Percentiles rank a stretch among this genome's conserved stretches.
Evolutionary conservation across 1,140 invertebrate genomes (phyloP).

Genomic region (Vanessa atalanta): DNA sequence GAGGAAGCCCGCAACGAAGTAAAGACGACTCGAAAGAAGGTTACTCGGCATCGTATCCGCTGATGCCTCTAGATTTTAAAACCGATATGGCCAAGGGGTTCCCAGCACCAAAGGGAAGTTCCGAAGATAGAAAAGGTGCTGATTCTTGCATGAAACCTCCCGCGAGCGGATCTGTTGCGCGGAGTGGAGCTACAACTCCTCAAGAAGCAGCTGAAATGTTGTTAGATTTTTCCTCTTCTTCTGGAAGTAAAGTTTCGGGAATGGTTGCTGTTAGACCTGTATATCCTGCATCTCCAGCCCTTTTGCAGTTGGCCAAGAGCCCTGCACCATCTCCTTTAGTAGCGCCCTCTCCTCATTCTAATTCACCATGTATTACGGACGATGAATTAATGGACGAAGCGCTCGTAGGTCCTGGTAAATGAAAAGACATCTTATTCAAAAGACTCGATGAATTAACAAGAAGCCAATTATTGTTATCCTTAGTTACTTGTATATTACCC

Average conservation of each 20-base stretch:
- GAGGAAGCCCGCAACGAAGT: constrained; percentile 62
- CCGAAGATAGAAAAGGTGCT: constrained; percentile 69
- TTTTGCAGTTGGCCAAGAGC: constrained; percentile 90
- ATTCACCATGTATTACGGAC: constrained; percentile 91
- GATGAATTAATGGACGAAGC: constrained; percentile 95
- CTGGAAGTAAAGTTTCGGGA: constrained; percentile 74
- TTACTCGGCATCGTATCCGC: constrained; percentile 58
- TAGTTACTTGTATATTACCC: constrained; percentile 7
- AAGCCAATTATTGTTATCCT: neutral
- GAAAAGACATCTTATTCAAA: constrained; percentile 35
- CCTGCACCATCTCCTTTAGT: constrained; percentile 87
- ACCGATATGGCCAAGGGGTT: constrained; percentile 74
- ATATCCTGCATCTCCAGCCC: constrained; percentile 85
- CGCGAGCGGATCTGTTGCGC: constrained; percentile 61
- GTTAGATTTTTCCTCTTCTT: constrained; percentile 84
- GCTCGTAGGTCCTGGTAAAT: constrained; percentile 85
- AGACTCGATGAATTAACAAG: neutral
- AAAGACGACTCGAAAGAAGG: constrained; percentile 71
- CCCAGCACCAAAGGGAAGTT: constrained; percentile 68
- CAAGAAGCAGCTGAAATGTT: constrained; percentile 84
- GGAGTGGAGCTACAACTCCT: constrained; percentile 75
- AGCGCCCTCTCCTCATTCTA: constrained; percentile 86
- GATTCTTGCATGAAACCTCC: constrained; percentile 77
- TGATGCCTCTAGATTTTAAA: constrained; percentile 75
- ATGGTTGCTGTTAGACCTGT: constrained; percentile 80